These are phyloP conservation scores for Pterobdella sp. DNA, from an alignment of 2,888 invertebrate genomes.

Conservation along the genomic window DNA sequence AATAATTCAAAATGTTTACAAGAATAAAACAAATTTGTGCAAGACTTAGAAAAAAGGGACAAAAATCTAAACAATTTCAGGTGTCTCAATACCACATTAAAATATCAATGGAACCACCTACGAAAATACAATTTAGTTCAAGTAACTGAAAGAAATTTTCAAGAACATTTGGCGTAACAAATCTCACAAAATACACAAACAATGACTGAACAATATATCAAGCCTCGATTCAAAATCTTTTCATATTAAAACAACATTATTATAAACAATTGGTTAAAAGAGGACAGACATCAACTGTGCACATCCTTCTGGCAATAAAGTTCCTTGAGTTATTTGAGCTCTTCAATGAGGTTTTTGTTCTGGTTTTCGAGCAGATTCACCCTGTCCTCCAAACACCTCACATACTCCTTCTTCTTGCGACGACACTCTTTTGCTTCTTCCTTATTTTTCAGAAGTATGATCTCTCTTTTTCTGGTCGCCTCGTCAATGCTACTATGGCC, in stretches of 20 bases:
- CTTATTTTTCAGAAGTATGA: slow-evolving; percentile 79
- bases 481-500: slow-evolving; percentile 62
- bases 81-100: background rate
- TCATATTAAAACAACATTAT: no score
- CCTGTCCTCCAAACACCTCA: slow-evolving; percentile 97
- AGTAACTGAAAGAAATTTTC: background rate
- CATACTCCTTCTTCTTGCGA: slow-evolving; percentile 99
- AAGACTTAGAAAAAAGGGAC: background rate
- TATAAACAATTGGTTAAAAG: no score
- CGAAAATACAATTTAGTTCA: background rate
- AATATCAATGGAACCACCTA: background rate
- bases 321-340: slow-evolving; percentile 93
- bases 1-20: background rate
- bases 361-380: slow-evolving; percentile 98
- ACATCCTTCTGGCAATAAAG: slow-evolving; percentile 67
- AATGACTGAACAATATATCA: no score
- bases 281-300: slow-evolving; percentile 35
- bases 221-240: no score
- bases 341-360: slow-evolving; percentile 97
- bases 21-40: background rate
- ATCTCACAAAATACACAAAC: no score
- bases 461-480: slow-evolving; percentile 82
- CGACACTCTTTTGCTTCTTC: slow-evolving; percentile 98
- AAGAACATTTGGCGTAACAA: no score
- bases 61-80: background rate